phyloP scores from a whole-genome alignment of 2,888 invertebrate genomes.

The Agonopterix heracliana region DNA sequence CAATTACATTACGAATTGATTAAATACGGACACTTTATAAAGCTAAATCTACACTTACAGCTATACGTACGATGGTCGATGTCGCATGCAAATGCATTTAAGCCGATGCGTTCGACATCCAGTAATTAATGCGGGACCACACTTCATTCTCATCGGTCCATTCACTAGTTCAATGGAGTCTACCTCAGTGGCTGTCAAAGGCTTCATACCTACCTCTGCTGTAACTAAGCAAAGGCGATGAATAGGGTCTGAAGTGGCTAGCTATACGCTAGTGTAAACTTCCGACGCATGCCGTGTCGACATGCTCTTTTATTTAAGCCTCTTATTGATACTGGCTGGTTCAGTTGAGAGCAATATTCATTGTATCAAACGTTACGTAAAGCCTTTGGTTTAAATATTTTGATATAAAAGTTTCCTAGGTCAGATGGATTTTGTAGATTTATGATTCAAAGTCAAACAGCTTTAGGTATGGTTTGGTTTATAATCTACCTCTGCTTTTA shows the following conservation, averaged over 20 bases:
- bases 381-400: no score
- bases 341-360: background rate
- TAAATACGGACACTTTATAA: no score
- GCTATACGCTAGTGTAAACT: slow-evolving; percentile 39
- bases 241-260: slow-evolving; percentile 68
- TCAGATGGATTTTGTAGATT: background rate
- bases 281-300: slow-evolving; percentile 36
- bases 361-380: no score
- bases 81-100: no score
- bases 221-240: slow-evolving; percentile 19
- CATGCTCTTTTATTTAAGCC: background rate
- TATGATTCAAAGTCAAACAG: background rate
- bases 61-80: no score
- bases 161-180: slow-evolving; percentile 60
- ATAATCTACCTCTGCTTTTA: no score
- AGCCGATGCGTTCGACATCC: background rate
- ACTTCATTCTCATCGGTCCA: slow-evolving; percentile 55
- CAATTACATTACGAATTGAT: no score
- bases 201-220: slow-evolving; percentile 22
- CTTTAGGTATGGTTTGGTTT: no score
- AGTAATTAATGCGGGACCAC: slow-evolving; percentile 65
- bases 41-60: no score
- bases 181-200: slow-evolving; percentile 56
- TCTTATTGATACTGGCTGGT: no score
- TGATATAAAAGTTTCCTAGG: background rate